Conservation (phyloP, 2,888 invertebrate genomes). For the Sphaerophoria taeniata region DNA sequence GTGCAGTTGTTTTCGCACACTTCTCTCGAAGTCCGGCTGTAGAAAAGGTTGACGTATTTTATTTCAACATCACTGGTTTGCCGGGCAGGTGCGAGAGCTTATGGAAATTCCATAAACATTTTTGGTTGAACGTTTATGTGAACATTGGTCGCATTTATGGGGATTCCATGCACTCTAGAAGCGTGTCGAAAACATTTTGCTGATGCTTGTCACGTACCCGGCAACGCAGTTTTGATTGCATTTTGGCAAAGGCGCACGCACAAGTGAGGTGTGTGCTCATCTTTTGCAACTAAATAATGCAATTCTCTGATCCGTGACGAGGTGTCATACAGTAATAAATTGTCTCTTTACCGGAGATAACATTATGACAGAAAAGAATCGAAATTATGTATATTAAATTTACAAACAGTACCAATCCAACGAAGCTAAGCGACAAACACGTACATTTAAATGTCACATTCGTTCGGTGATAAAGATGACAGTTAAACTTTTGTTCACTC, state of each 20-base stretch:
- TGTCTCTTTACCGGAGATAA: background rate
- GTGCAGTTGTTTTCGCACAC: constrained; percentile 22
- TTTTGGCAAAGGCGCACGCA: constrained; percentile 6
- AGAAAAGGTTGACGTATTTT: constrained; percentile 8
- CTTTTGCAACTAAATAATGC: constrained; percentile 14
- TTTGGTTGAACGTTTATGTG: constrained; percentile 11
- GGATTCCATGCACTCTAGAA: constrained; percentile 25
- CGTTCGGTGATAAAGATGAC: too few species aligned
- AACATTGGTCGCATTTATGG: constrained; percentile 8
- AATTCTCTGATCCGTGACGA: constrained; percentile 60
- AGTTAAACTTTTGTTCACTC: too few species aligned
- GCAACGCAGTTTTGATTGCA: constrained; percentile 30
- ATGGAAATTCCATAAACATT: constrained; percentile 57
- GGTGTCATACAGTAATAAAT: constrained; percentile 25
- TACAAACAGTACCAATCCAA: too few species aligned
- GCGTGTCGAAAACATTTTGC: background rate
- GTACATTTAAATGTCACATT: too few species aligned
- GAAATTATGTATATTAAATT: too few species aligned
- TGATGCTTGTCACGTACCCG: constrained; percentile 53
- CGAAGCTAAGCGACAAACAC: too few species aligned
- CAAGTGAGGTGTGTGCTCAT: constrained; percentile 4
- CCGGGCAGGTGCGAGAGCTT: background rate
- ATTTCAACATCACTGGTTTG: constrained; percentile 30
- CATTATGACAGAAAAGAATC: too few species aligned
- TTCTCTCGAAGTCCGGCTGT: background rate